Evolutionary conservation across 2,888 invertebrate genomes (phyloP).

Genomic region (Cylloceria caligata): DNA sequence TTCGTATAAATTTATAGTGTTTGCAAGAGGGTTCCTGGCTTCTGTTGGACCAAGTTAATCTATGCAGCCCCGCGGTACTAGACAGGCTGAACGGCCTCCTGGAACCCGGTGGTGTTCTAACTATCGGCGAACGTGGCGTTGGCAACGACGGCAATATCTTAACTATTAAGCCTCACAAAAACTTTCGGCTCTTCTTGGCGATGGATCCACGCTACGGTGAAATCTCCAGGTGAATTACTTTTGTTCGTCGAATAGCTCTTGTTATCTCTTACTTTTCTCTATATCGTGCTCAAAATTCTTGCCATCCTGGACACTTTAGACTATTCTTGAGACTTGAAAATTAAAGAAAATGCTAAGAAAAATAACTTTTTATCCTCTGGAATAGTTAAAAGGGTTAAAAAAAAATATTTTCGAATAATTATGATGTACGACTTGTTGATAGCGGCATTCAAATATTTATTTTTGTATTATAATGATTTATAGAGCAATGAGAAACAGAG

Average conservation of each 20-base stretch:
- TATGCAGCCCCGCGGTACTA: conserved; percentile 97
- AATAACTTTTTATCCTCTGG: not conserved
- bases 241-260: conserved; percentile 42
- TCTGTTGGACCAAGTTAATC: conserved; percentile 96
- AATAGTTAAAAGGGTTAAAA: no score
- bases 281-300: not conserved
- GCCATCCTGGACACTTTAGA: not conserved
- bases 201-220: conserved; percentile 98
- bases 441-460: not conserved
- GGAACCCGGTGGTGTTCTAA: conserved; percentile 95
- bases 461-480: conserved; percentile 17
- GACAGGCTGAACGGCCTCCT: conserved; percentile 98
- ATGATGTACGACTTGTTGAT: not conserved
- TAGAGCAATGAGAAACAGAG: conserved; percentile 99
- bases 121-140: conserved; percentile 96
- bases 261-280: conserved; percentile 9
- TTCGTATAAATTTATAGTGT: conserved; percentile 85
- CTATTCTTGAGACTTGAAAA: not conserved
- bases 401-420: not conserved
- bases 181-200: conserved; percentile 97
- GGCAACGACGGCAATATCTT: conserved; percentile 89
- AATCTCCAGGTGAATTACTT: conserved; percentile 90
- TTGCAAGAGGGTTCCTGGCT: conserved; percentile 94
- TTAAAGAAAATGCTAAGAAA: not conserved
- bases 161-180: conserved; percentile 92